Conservation (phyloP, 2,797 vertebrate genomes). For the Anas capensis region DNA sequence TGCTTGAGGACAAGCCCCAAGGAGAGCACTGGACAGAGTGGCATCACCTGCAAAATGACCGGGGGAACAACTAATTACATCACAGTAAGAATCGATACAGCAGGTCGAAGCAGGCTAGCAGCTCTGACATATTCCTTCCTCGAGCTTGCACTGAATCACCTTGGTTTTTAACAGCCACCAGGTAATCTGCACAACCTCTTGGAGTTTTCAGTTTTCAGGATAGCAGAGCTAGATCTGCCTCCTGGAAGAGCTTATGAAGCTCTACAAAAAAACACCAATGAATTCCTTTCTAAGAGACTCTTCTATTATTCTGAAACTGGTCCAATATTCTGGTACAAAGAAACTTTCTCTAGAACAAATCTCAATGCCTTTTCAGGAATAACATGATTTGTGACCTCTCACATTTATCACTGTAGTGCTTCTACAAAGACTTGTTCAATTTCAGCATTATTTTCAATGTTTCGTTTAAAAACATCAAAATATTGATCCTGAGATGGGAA, state of each 20-base stretch:
- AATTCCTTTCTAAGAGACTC: background rate
- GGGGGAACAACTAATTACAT: background rate
- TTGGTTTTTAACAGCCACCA: background rate
- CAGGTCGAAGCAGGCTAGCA: background rate
- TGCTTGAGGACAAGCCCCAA: background rate
- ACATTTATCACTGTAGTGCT: background rate
- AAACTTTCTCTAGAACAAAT: background rate
- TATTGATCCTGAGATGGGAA: background rate
- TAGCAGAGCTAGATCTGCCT: background rate
- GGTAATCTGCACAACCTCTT: rapidly evolving
- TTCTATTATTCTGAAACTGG: background rate
- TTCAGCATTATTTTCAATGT: background rate
- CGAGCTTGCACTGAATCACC: background rate
- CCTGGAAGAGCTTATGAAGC: background rate
- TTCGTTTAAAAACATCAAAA: conserved; percentile 1
- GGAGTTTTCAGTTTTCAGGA: rapidly evolving
- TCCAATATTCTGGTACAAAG: background rate
- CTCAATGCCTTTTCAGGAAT: background rate
- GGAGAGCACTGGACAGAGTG: background rate
- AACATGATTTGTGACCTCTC: background rate
- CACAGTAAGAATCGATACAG: background rate
- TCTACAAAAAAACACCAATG: rapidly evolving
- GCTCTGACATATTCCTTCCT: background rate
- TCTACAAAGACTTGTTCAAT: background rate
- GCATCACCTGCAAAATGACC: background rate